Evolutionary conservation across 2,113 vertebrate species (phyloP), one percentile per base, ranked within the genome.

Genomic region (Thryonomys swinderianus): DNA sequence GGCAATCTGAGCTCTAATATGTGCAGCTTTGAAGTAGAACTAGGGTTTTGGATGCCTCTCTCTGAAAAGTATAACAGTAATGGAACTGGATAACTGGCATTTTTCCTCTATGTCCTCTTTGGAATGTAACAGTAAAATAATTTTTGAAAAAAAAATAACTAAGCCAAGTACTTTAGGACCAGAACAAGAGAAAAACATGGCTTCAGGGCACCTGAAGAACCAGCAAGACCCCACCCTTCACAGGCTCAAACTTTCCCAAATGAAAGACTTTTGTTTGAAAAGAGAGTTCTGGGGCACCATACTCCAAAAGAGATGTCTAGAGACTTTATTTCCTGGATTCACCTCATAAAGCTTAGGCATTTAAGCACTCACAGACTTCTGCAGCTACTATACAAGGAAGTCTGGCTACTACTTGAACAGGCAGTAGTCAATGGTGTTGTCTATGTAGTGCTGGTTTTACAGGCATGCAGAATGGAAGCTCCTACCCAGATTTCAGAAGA

Each of bases 111-210:
- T 96, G 95, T 97, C 95, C 84, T 93, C 96, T 98, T 98, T 98
- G 97, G 96, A 98, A 98, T 98, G 98, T 97, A 98, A 98, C 71
- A 97, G 98, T 98, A 98, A 98, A 98, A 88, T 97, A 96, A 96
- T 98, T 98, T 98, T 98, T 96, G 97, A 98, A 98, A 97, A n/a
- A n/a, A n/a, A n/a, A n/a, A n/a, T n/a, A n/a, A n/a, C n/a, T 40
- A 71, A 71, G 11, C 37, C 37, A 40, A 71, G 12, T 66, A 17
- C 64, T 66, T n/a, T 66, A n/a, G 64, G 64, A n/a, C 18, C 32
- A 66, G 64, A 14, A 66, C 32, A 66, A 66, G 64, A 25, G 67
- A 20, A 42, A 73, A 73, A 73, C 42, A 73, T 73, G 69, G 40
- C 23, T 73, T 73, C 23, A 25, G 37, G 69, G 21, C 40, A 27